Conservation (phyloP, 2,113 vertebrate species). For the Setophaga kirtlandii region DNA sequence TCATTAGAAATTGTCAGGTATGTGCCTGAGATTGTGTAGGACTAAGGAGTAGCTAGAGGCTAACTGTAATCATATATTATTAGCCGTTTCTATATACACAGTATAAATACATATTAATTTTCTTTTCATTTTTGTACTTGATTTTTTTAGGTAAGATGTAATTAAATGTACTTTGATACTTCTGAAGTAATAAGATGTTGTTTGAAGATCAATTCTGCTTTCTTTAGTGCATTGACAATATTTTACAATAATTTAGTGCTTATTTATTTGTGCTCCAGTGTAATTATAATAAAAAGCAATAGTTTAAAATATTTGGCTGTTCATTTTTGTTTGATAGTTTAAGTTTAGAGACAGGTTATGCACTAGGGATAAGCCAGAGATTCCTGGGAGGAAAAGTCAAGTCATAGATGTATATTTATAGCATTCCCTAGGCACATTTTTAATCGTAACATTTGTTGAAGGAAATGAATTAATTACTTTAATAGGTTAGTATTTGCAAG, state of each 20-base stretch:
- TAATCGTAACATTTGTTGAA: background rate
- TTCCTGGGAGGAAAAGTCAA: conserved; percentile 7
- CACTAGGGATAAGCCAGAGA: background rate
- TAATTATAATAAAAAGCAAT: conserved; percentile 88
- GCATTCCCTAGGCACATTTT: background rate
- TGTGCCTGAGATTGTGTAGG: conserved; percentile 80
- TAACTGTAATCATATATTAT: conserved; percentile 80
- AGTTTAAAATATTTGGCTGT: conserved; percentile 79
- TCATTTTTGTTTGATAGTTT: conserved; percentile 23
- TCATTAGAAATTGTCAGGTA: conserved; percentile 80
- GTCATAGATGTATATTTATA: background rate
- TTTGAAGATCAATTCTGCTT: conserved; percentile 78
- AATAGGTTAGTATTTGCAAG: conserved; percentile 12
- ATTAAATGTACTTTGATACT: conserved; percentile 87
- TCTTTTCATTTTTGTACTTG: conserved; percentile 86
- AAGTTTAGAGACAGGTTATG: background rate
- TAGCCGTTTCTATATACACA: conserved; percentile 80
- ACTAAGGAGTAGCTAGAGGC: conserved; percentile 77
- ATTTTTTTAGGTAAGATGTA: conserved; percentile 85
- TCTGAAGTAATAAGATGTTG: conserved; percentile 82
- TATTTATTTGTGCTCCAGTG: conserved; percentile 86
- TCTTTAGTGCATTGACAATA: conserved; percentile 83
- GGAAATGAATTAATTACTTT: conserved; percentile 11
- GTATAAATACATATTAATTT: conserved; percentile 79
- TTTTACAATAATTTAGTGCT: conserved; percentile 85